phyloP scores from a whole-genome alignment of 2,888 invertebrate species.

The Troides aeacus region DNA sequence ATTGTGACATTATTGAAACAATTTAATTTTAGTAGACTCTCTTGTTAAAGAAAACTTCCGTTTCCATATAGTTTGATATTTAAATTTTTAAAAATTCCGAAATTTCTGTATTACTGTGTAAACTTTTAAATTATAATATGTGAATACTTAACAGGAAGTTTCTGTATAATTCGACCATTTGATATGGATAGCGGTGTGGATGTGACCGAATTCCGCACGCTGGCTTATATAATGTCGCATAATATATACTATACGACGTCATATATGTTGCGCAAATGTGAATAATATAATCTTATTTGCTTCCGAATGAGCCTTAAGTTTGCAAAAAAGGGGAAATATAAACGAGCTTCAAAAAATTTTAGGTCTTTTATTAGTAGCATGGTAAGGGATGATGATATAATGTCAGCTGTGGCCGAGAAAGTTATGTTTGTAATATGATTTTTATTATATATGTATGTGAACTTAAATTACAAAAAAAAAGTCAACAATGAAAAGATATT shows the following conservation, averaged over 20 bases:
- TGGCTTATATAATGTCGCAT: slow-evolving; percentile 9
- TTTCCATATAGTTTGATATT: no score
- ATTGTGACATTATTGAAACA: no score
- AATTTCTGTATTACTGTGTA: not conserved
- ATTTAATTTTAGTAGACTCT: not conserved
- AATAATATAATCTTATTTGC: not conserved
- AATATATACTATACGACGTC: not conserved
- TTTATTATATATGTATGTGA: no score
- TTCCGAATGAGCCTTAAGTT: no score
- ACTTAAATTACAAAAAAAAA: no score
- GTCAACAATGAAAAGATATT: no score
- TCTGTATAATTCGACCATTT: slow-evolving; percentile 9
- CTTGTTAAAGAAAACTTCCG: not conserved
- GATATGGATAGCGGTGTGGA: slow-evolving; percentile 7
- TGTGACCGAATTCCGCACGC: slow-evolving; percentile 19
- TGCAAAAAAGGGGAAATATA: no score
- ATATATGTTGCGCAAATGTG: not conserved
- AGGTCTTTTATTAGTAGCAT: no score
- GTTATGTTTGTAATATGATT: no score
- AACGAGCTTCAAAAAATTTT: no score
- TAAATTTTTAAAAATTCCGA: not conserved
- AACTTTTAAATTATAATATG: not conserved
- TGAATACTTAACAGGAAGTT: slow-evolving; percentile 7
- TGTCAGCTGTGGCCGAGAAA: no score
- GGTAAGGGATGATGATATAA: no score